Conservation (phyloP, 1,140 invertebrate species). For the silkworm (Bombyx mori) region ASM3026992v2 NC_085108.1:7080501-7081000, state of each 20-base stretch:
- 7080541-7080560: conserved; percentile 31
- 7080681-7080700: conserved; percentile 35
- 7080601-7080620: conserved; percentile 46
- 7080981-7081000: too few relatives aligned
- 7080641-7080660: conserved; percentile 46
- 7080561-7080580: conserved; percentile 40
- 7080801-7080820: too few relatives aligned
- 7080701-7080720: conserved; percentile 46
- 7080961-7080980: too few relatives aligned
- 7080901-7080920: too few relatives aligned
- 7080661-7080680: conserved; percentile 43
- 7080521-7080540: conserved; percentile 37
- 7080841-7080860: too few relatives aligned
- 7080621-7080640: conserved; percentile 40
- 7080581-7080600: conserved; percentile 62
- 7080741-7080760: neutral
- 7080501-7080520: conserved; percentile 35
- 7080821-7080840: too few relatives aligned
- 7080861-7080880: too few relatives aligned
- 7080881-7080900: too few relatives aligned
- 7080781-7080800: too few relatives aligned
- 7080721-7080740: conserved; percentile 28
- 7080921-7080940: too few relatives aligned
- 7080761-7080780: too few relatives aligned
- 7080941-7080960: too few relatives aligned